These are phyloP conservation scores for Ispidina lecontei DNA, from an alignment of 2,797 vertebrate genomes.

Conservation along the genomic window DNA sequence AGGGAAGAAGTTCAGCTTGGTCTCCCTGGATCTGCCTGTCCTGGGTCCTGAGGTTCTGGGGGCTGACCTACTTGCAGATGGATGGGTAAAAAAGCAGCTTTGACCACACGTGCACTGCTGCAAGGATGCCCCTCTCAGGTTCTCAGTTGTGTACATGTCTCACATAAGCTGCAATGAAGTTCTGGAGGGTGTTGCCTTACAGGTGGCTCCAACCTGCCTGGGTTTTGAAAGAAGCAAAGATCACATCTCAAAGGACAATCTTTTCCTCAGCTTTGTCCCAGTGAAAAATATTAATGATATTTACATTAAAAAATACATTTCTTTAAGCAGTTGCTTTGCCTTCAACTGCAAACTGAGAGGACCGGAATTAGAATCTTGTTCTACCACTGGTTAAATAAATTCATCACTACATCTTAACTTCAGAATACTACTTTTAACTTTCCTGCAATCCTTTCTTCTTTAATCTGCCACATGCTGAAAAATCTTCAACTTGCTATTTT, in stretches of 20 bases:
- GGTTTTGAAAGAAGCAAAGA: not conserved
- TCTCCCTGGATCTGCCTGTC: not conserved
- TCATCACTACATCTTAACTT: not conserved
- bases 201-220: not conserved
- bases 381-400: not conserved
- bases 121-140: not conserved
- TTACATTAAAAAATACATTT: not conserved
- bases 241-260: not conserved
- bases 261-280: not conserved
- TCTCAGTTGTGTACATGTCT: too few relatives aligned
- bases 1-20: not conserved
- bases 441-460: not conserved
- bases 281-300: not conserved
- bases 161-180: not conserved
- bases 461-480: not conserved
- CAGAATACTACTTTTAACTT: not conserved
- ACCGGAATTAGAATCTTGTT: not conserved
- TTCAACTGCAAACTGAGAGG: not conserved
- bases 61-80: not conserved
- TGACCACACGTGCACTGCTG: not conserved
- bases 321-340: not conserved
- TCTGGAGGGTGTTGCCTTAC: not conserved
- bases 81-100: not conserved
- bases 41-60: not conserved
- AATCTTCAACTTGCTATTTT: not conserved